Conservation (phyloP, 2,797 vertebrate genomes). For the Myripristis jacobus region DNA sequence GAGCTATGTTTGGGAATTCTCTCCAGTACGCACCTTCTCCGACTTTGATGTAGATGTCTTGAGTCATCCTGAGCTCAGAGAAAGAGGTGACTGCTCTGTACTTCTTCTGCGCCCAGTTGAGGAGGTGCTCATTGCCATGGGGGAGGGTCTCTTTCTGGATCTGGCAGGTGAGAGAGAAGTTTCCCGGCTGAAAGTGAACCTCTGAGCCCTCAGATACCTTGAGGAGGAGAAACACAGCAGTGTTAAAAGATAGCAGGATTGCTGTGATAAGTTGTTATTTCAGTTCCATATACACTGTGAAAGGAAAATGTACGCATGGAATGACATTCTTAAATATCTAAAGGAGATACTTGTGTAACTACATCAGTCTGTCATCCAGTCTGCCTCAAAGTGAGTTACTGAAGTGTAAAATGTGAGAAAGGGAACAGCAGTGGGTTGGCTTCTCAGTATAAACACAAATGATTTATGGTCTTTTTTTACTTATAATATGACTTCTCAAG, state of each 20-base stretch:
- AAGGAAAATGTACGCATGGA: not conserved
- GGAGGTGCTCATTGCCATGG: constrained; percentile 90
- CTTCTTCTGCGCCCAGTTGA: constrained; percentile 91
- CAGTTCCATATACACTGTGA: constrained; percentile 10
- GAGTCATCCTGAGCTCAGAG: constrained; percentile 93
- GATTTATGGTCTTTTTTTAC: constrained; percentile 34
- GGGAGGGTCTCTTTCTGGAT: constrained; percentile 85
- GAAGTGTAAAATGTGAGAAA: constrained; percentile 4
- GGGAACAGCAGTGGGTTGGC: constrained; percentile 1
- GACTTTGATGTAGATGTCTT: constrained; percentile 96
- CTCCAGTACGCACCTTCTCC: constrained; percentile 91
- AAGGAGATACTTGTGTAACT: not conserved
- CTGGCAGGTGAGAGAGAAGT: constrained; percentile 87
- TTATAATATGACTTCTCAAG: constrained; percentile 32
- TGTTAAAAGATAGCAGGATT: constrained; percentile 44
- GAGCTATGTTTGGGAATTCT: constrained; percentile 63
- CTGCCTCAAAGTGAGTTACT: not conserved
- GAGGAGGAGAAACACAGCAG: constrained; percentile 30
- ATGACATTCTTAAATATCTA: not conserved
- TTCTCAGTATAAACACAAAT: constrained; percentile 16
- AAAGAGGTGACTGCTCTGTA: constrained; percentile 96
- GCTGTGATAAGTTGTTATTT: constrained; percentile 28
- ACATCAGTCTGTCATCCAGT: constrained; percentile 2
- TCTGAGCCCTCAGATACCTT: constrained; percentile 90
- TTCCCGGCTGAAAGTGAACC: constrained; percentile 86